These are phyloP conservation scores for Schizothorax lantsangensis DNA, from an alignment of 2,797 vertebrate species.

Conservation along the genomic window DNA sequence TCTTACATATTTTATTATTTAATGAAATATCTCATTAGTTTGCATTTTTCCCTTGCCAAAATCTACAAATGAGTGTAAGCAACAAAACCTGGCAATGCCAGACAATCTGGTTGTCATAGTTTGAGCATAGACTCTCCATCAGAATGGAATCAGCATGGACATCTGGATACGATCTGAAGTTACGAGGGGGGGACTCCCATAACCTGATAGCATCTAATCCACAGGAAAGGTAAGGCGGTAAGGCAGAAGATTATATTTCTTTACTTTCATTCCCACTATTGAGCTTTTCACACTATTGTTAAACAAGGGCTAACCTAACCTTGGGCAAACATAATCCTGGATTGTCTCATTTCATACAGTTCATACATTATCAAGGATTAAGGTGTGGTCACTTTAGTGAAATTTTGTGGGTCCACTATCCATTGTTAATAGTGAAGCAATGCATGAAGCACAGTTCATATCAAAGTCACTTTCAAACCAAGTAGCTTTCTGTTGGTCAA, in stretches of 20 bases:
- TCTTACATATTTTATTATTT: conserved; percentile 24
- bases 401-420: background rate
- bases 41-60: conserved; percentile 50
- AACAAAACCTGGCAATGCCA: conserved; percentile 60
- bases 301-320: background rate
- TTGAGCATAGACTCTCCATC: conserved; percentile 25
- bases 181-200: conserved; percentile 15
- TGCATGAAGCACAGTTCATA: background rate
- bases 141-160: conserved; percentile 54
- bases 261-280: conserved; percentile 12
- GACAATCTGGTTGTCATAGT: conserved; percentile 64
- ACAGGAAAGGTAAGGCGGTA: conserved; percentile 18
- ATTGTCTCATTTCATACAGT: background rate
- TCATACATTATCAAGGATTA: conserved; percentile 1
- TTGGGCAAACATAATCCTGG: background rate
- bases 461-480: background rate
- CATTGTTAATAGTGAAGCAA: background rate
- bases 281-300: conserved; percentile 3
- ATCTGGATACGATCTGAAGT: conserved; percentile 75
- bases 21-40: conserved; percentile 44
- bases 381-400: background rate
- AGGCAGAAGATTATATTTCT: conserved; percentile 20
- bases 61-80: conserved; percentile 32
- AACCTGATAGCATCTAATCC: conserved; percentile 37
- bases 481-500: background rate